Conservation (phyloP, 2,113 vertebrate genomes). For the human (Homo sapiens) region DNA sequence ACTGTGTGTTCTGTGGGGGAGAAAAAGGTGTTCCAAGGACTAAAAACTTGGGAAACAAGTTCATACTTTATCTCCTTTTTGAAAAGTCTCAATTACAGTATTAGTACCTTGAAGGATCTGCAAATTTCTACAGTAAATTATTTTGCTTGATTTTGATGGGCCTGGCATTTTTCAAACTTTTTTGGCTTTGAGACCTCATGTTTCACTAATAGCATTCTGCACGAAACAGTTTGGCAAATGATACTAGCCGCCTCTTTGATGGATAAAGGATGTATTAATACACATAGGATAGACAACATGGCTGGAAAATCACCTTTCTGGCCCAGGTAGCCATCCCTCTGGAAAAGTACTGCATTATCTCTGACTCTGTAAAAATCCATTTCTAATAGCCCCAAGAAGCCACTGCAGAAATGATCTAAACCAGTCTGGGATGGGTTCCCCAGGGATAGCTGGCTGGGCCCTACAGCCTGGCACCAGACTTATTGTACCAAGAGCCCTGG, state of each 20-base stretch:
- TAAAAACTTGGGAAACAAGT: neutral
- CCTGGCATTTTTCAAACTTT: neutral
- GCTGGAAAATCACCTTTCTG: conserved; percentile 33
- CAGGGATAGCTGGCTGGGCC: conserved; percentile 45
- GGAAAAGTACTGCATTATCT: conserved; percentile 69
- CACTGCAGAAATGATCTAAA: conserved; percentile 21
- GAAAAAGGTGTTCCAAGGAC: neutral
- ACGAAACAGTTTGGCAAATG: neutral
- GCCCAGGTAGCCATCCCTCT: neutral
- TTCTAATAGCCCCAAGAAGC: neutral
- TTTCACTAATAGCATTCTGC: neutral
- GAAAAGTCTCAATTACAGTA: neutral
- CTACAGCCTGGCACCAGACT: conserved; percentile 56
- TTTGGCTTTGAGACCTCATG: neutral
- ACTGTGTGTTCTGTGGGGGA: neutral
- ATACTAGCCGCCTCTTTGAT: neutral
- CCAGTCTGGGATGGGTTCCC: conserved; percentile 59
- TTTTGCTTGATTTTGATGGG: neutral
- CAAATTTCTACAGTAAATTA: neutral
- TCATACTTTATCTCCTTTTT: neutral
- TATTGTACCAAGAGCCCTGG: conserved; percentile 65
- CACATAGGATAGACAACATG: neutral
- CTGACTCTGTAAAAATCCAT: conserved; percentile 17
- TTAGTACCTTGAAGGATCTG: neutral
- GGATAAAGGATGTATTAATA: neutral